Evolutionary conservation across 2,888 invertebrate genomes (phyloP), one percentile per base, ranked within the genome.

Genomic region (Eupithecia pulchellata): DNA sequence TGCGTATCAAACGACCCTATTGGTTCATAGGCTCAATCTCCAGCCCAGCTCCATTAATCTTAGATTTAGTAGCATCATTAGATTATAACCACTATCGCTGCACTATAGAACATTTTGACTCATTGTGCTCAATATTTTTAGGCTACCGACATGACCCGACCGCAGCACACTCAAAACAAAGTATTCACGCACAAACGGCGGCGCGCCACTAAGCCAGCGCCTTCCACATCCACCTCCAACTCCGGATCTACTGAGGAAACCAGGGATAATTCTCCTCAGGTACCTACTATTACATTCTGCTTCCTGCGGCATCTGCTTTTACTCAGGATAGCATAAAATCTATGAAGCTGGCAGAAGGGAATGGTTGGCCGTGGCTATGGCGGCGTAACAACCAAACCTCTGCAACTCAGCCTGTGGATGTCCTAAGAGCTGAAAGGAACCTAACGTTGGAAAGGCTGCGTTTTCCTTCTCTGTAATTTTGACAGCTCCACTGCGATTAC

Each of bases 181-280:
- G 64, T 67, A 47, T 73, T 67, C 67, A 84, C 78, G 75, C 86
- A 73, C 60, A 83, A 73, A 66, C 70, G 73, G 29, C 36, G 73
- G 36, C 57, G 70, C 30, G 70, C 89, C 65, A 79, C 71, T 72
- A 75, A 73, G 57, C 71, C 70, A 47, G 77, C 78, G 42, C 78
- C 81, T 30, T 78, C 83, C 42, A 42, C 72, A 1, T 73, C 76
- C 13, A 70, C 67, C 32, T 75, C 77, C 64, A 72, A 73, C 57
- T 89, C 89, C 0, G 89, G 86, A 42, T 91, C 91, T 72, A 88
- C 89, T 0, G 92, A 92, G 76, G 93, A 93, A 1, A 82, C 88
- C 0, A 68, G 85, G 17, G 92, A 93, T 68, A 89, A 85, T 9
- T 92, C 93, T 65, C 92, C 93, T 39, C 93, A 92, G 90, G 93